Conservation (phyloP, 2,888 invertebrate genomes). For the Laothoe populi region DNA sequence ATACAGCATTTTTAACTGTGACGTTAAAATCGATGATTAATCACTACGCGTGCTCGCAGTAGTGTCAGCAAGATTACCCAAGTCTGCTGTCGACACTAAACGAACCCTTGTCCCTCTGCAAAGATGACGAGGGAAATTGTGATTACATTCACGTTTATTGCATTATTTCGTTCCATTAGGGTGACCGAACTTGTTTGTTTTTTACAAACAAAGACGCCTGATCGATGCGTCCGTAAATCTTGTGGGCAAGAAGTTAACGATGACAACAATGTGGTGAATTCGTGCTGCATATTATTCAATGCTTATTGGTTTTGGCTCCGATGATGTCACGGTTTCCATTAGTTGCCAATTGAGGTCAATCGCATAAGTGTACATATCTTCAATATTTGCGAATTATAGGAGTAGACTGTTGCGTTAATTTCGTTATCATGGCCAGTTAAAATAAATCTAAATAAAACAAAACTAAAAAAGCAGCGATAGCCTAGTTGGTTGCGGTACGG, state of each 20-base stretch:
- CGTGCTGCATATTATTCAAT: slow-evolving; percentile 2
- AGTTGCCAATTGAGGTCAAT: neutral
- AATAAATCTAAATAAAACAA: no score
- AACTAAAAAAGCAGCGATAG: no score
- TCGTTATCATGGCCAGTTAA: no score
- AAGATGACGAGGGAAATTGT: slow-evolving; percentile 54
- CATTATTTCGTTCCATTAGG: slow-evolving; percentile 64
- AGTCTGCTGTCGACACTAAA: slow-evolving; percentile 34
- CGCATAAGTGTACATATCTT: neutral
- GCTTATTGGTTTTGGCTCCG: neutral
- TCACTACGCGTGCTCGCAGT: slow-evolving; percentile 61
- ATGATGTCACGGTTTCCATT: neutral
- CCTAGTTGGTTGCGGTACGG: no score
- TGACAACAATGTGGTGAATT: slow-evolving; percentile 8
- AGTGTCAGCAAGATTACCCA: slow-evolving; percentile 59
- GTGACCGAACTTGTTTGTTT: slow-evolving; percentile 12
- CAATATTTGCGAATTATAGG: neutral
- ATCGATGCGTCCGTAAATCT: slow-evolving; percentile 15
- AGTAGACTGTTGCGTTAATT: neutral
- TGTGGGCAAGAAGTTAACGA: slow-evolving; percentile 6
- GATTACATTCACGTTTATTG: slow-evolving; percentile 67
- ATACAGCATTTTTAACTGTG: slow-evolving; percentile 41
- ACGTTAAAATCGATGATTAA: slow-evolving; percentile 66
- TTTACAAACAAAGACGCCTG: slow-evolving; percentile 14
- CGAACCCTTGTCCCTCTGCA: slow-evolving; percentile 35